A percentile compares a stretch with the other conserved stretches of the same genome.
Conservation (phyloP, 1,140 invertebrate genomes). For the Drosophila yakuba region DNA sequence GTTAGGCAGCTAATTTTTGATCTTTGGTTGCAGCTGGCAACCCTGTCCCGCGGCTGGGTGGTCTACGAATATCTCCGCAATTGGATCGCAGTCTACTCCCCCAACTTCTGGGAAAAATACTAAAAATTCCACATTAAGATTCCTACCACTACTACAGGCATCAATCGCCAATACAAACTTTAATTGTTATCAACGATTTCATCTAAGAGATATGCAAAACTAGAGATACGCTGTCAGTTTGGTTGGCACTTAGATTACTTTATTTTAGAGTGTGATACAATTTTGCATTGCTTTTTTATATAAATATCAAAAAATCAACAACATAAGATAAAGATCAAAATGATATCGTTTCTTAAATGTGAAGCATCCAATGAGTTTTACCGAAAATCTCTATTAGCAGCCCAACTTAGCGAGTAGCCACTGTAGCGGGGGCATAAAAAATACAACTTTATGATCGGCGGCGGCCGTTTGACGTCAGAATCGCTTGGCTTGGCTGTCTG, state of each 20-base stretch:
- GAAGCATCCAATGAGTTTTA: not conserved
- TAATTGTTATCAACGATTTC: too few relatives aligned
- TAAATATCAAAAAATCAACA: not conserved
- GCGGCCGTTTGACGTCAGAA: constrained; percentile 51
- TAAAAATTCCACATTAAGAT: constrained; percentile 7
- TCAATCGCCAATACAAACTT: not conserved
- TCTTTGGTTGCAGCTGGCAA: constrained; percentile 14
- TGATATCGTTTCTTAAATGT: not conserved
- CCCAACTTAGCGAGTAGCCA: not conserved
- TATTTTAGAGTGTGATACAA: too few relatives aligned
- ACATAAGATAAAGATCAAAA: too few relatives aligned
- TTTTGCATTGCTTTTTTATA: too few relatives aligned
- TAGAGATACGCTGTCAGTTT: too few relatives aligned
- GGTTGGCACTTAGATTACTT: too few relatives aligned
- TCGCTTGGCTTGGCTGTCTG: constrained; percentile 7
- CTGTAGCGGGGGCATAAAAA: constrained; percentile 9
- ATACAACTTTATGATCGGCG: constrained; percentile 40
- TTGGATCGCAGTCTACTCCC: constrained; percentile 1
- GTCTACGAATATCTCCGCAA: constrained; percentile 4
- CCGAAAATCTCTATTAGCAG: not conserved
- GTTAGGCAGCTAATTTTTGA: not conserved
- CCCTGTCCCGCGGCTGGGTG: constrained; percentile 7
- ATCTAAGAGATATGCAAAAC: not conserved
- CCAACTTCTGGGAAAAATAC: constrained; percentile 7
- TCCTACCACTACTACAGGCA: constrained; percentile 1